A percentile compares a stretch with the other conserved stretches of the same genome.
phyloP scores from a whole-genome alignment of 2,797 vertebrate species.

The Coregonus ussuriensis region DNA sequence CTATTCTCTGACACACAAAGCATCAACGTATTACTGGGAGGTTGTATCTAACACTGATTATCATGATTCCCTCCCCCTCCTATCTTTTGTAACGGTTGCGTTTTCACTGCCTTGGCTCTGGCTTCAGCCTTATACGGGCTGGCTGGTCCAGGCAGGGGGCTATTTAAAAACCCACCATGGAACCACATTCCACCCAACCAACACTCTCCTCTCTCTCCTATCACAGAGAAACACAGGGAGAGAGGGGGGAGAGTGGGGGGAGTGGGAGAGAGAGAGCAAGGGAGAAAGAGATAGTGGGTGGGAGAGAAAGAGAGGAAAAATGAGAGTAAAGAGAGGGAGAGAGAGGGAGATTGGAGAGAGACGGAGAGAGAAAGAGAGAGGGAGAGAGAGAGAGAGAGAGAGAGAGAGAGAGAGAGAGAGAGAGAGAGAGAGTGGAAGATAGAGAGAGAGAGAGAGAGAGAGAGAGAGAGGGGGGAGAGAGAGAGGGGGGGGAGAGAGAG shows the following conservation, averaged over 20 bases:
- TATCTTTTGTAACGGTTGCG: constrained; percentile 30
- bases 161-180: constrained; percentile 79
- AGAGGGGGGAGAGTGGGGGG: not conserved
- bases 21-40: not conserved
- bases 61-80: not conserved
- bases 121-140: constrained; percentile 71
- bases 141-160: constrained; percentile 64
- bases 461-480: too few relatives aligned
- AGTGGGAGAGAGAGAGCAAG: not conserved
- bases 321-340: not conserved
- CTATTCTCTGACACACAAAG: not conserved
- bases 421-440: not conserved
- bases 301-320: not conserved
- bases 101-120: constrained; percentile 66
- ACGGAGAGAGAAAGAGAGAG: not conserved
- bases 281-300: not conserved
- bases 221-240: constrained; percentile 26
- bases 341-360: not conserved
- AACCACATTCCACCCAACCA: constrained; percentile 70
- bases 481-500: too few relatives aligned
- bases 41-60: not conserved
- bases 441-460: not conserved
- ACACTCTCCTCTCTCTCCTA: not conserved
- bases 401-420: not conserved
- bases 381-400: not conserved